Percentiles rank a stretch among this genome's conserved stretches.
Evolutionary conservation across 2,113 vertebrate species (phyloP).

Genomic region (Carassius carassius): DNA sequence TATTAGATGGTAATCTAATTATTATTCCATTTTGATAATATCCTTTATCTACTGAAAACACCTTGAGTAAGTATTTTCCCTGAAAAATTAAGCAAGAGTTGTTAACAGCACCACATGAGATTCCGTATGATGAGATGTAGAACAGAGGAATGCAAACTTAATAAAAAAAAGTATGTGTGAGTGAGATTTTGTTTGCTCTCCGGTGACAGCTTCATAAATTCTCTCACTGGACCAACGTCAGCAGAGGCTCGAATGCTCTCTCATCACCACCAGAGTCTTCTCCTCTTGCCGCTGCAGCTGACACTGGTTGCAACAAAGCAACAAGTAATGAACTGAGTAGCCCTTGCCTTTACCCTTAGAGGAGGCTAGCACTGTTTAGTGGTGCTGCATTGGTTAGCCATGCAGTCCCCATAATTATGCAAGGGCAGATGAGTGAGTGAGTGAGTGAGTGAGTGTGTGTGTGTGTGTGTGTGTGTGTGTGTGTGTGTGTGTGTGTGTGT

Average conservation of each 20-base stretch:
- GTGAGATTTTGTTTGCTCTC: conserved; percentile 31
- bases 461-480: background rate
- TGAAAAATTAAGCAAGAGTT: background rate
- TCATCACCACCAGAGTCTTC: background rate
- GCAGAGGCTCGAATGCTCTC: background rate
- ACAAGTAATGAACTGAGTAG: conserved; percentile 13
- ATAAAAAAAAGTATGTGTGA: conserved; percentile 9
- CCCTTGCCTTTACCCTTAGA: conserved; percentile 6
- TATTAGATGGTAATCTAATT: background rate
- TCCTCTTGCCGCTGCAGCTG: conserved; percentile 16
- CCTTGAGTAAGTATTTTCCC: background rate
- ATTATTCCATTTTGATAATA: background rate
- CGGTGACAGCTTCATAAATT: conserved; percentile 35
- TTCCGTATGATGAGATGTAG: background rate
- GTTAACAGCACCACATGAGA: background rate
- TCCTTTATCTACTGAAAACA: background rate
- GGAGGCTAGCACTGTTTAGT: background rate
- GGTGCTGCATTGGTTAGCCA: conserved; percentile 14
- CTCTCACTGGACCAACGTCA: background rate
- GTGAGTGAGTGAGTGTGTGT: conserved; percentile 27
- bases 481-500: background rate
- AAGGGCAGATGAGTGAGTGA: background rate
- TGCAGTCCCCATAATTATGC: conserved; percentile 32
- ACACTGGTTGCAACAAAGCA: conserved; percentile 22
- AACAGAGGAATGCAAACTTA: background rate